phyloP scores from a whole-genome alignment of 2,888 invertebrate genomes.

The Rambutsinella grinnellia region DNA sequence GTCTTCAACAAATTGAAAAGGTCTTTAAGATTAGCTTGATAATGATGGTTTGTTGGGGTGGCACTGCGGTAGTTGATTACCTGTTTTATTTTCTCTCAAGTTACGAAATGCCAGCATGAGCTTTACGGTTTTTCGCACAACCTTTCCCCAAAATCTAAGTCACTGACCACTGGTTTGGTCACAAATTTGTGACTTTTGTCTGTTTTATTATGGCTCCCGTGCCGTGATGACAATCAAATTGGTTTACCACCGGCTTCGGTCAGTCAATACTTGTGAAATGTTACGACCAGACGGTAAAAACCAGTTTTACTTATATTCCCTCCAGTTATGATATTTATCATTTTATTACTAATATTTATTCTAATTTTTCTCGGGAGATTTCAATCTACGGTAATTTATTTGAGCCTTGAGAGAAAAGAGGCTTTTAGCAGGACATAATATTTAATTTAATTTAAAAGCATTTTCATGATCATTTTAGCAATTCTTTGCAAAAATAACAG shows the following conservation, averaged over 20 bases:
- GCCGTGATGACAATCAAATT: background rate
- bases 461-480: background rate
- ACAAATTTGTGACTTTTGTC: background rate
- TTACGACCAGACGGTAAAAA: background rate
- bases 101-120: too few species aligned
- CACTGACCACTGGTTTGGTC: background rate
- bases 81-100: background rate
- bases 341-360: background rate
- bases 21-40: background rate
- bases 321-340: background rate
- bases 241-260: background rate
- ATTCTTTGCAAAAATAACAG: background rate
- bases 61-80: background rate
- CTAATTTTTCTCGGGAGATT: background rate
- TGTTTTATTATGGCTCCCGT: background rate
- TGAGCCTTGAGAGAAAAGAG: background rate
- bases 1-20: too few species aligned
- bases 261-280: too few species aligned
- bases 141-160: too few species aligned
- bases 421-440: background rate
- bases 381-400: background rate
- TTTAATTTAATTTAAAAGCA: background rate
- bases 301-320: background rate
- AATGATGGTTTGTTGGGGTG: background rate
- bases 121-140: too few species aligned